Conservation (phyloP, 2,113 vertebrate genomes). For the Leptosomus discolor region DNA sequence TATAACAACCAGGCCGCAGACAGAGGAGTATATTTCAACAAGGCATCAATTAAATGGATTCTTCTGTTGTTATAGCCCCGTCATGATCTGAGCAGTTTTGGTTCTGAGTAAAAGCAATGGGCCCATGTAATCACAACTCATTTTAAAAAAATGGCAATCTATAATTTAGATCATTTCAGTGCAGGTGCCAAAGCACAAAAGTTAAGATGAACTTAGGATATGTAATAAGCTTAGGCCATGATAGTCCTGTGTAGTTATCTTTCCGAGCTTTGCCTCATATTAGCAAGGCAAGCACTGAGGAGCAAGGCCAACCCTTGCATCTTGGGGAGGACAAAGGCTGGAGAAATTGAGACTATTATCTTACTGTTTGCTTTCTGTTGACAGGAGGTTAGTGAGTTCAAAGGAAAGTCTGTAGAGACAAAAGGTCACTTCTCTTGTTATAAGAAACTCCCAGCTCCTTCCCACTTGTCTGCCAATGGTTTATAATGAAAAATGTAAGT, state of each 20-base stretch:
- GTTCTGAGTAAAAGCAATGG: background rate
- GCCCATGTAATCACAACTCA: background rate
- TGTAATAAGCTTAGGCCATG: background rate
- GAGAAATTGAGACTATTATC: background rate
- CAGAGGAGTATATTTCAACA: background rate
- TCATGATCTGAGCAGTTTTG: background rate
- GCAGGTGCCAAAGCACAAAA: background rate
- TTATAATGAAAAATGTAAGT: background rate
- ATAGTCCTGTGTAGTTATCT: background rate
- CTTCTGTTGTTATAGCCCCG: background rate
- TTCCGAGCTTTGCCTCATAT: background rate
- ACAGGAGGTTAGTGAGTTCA: background rate
- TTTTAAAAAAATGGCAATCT: background rate
- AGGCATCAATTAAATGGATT: background rate
- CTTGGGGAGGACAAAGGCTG: background rate
- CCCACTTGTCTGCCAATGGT: background rate
- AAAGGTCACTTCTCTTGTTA: slow-evolving; percentile 7
- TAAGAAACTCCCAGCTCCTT: background rate
- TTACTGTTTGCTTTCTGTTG: background rate
- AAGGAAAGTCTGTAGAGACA: background rate
- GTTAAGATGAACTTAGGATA: background rate
- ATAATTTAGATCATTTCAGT: background rate
- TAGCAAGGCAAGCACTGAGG: background rate
- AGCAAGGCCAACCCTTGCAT: background rate
- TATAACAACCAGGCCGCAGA: background rate